These are phyloP conservation scores for Esox lucius DNA, from an alignment of 2,797 vertebrate genomes.

Conservation along the genomic window DNA sequence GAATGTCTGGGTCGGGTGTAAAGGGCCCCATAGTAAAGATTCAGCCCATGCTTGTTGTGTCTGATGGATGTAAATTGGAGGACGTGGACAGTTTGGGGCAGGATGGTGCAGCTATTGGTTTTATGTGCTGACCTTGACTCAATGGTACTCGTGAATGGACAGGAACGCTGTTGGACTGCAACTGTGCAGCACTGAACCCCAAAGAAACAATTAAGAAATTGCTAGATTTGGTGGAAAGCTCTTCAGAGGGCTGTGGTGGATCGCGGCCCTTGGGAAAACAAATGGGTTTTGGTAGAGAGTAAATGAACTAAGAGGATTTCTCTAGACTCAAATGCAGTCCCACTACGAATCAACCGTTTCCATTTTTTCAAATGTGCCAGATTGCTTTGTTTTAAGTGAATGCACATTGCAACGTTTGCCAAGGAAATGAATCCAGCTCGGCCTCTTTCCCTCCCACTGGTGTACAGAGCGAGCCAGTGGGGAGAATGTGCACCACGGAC, in stretches of 20 bases:
- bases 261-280: not conserved
- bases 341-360: not conserved
- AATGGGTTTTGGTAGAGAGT: not conserved
- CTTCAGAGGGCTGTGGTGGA: not conserved
- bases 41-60: constrained; percentile 57
- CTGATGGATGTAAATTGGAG: constrained; percentile 31
- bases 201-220: constrained; percentile 37
- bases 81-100: constrained; percentile 18
- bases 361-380: not conserved
- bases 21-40: constrained; percentile 44
- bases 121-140: constrained; percentile 53
- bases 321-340: not conserved
- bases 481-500: not conserved
- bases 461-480: not conserved
- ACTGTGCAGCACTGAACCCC: constrained; percentile 52
- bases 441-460: not conserved
- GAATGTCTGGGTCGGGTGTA: constrained; percentile 21
- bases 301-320: not conserved
- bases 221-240: not conserved
- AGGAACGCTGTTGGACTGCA: constrained; percentile 54
- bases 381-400: not conserved
- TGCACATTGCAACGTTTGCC: not conserved
- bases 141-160: constrained; percentile 43
- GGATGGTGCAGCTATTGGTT: constrained; percentile 37
- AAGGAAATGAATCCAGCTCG: not conserved